Base-by-base conservation (phyloP, 2,888 invertebrate genomes). In the Microdon myrmicae region DNA sequence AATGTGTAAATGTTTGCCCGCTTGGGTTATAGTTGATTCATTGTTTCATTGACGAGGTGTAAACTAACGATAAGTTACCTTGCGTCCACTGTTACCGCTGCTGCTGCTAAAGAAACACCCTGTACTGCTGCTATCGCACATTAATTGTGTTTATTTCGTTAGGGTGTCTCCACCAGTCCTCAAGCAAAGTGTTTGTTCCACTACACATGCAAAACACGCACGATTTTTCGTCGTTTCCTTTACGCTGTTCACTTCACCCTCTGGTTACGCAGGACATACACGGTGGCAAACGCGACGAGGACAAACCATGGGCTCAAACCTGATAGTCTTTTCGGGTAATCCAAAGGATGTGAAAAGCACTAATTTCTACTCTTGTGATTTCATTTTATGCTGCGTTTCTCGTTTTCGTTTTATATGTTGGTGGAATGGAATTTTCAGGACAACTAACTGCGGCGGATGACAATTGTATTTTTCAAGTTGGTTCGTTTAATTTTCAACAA, bases 121-220 rank as follows among this genome's bases (percentile, higher is more conserved):
- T 74, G 85, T 85, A 79, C 85, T 85, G 81, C 85, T 85, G 82
- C 85, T 85, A 83, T 87, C 87, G 79, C 87, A 87, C 87, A 88
- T 88, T 75, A 79, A 80, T 70, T 73, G 48, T 28, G 47, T 32
- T 66, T 44, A 59, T 66, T 48, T 66, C 39, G 66, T 59, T 51
- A 58, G 37, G 58, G 51, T 58, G 41, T 20, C 16, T 47, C 45
- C 56, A 53, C 64, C 64, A 45, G n/a, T 43, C 51, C 44, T 31
- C 25, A 35, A 45, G 39, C 45, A 49, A 49, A 51, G 49, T 58
- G 58, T 64, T 58, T 45, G 58, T 28, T 47, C 51, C 13, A 37
- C 10, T 43, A 34, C 10, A 7, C 51, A n/a, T 31, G 19, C 38
- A 45, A n/a, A 20, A 39, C 22, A 10, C 31, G 25, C 12, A 7